These are phyloP conservation scores for Aleiodes leptofemur DNA, from an alignment of 2,888 invertebrate species.

Conservation along the genomic window DNA sequence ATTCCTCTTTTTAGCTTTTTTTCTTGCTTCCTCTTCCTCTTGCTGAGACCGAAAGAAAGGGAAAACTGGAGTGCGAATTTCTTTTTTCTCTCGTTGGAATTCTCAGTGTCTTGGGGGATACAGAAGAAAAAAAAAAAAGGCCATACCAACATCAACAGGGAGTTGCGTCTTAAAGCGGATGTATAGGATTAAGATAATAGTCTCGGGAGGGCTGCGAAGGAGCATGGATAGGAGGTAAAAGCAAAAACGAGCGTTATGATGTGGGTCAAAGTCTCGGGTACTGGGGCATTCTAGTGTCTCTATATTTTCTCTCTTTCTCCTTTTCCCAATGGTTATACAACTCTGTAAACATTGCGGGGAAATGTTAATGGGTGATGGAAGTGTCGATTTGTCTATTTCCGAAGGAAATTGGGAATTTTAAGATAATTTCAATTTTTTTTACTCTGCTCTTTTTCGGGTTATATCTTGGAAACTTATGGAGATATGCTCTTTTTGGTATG, in stretches of 20 bases:
- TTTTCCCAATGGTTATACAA: background rate
- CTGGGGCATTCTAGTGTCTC: slow-evolving; percentile 69
- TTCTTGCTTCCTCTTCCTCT: slow-evolving; percentile 7
- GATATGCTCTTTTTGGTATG: too few species aligned
- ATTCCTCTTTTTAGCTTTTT: slow-evolving; percentile 13
- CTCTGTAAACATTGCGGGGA: too few species aligned
- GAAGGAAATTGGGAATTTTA: too few species aligned
- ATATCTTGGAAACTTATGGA: too few species aligned
- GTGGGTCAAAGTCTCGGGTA: slow-evolving; percentile 73
- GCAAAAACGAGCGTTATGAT: slow-evolving; percentile 74
- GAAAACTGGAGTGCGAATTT: slow-evolving; percentile 52
- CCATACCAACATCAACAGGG: slow-evolving; percentile 24
- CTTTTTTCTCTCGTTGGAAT: slow-evolving; percentile 10
- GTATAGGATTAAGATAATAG: slow-evolving; percentile 74
- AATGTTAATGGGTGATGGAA: too few species aligned
- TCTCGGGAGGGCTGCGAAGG: slow-evolving; percentile 68
- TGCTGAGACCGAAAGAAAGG: slow-evolving; percentile 52
- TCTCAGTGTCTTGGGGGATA: background rate
- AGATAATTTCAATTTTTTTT: too few species aligned
- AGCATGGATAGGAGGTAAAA: slow-evolving; percentile 63
- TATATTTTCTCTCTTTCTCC: slow-evolving; percentile 45
- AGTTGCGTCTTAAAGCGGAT: slow-evolving; percentile 71
- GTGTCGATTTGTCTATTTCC: too few species aligned
- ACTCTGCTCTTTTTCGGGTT: too few species aligned
- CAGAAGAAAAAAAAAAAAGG: background rate